Conservation (phyloP, 2,888 invertebrate species). For the Eupithecia subumbrata region DNA sequence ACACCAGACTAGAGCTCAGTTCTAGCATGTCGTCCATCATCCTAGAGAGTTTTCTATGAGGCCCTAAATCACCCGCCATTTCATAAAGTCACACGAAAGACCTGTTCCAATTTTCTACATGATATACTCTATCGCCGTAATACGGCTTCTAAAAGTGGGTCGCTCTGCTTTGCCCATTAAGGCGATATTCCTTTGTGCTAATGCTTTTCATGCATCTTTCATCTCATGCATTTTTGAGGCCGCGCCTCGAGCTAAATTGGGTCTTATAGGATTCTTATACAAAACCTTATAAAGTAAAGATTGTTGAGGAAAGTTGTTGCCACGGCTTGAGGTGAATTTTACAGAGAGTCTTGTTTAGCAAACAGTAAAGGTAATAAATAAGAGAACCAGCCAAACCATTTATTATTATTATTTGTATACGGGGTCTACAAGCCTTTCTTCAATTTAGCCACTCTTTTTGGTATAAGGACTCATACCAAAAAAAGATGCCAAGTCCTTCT, state of each 20-base stretch:
- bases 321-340: not conserved
- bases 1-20: not conserved
- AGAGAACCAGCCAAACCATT: too few species aligned
- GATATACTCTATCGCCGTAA: slow-evolving; percentile 41
- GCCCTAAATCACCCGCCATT: slow-evolving; percentile 2
- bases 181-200: slow-evolving; percentile 47
- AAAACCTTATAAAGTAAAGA: slow-evolving; percentile 21
- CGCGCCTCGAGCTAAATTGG: slow-evolving; percentile 42
- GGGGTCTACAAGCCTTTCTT: too few species aligned
- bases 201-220: slow-evolving; percentile 49
- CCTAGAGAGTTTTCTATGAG: not conserved
- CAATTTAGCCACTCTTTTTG: too few species aligned
- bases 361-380: not conserved
- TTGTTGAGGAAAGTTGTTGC: slow-evolving; percentile 25
- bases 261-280: slow-evolving; percentile 40
- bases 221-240: slow-evolving; percentile 47
- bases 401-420: too few species aligned
- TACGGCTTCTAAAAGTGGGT: slow-evolving; percentile 42
- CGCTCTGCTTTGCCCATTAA: slow-evolving; percentile 45
- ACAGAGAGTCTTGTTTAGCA: not conserved
- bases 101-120: slow-evolving; percentile 41
- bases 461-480: too few species aligned
- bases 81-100: slow-evolving; percentile 20
- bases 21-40: not conserved
- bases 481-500: too few species aligned